These are phyloP conservation scores for Oreochromis grahami DNA, from an alignment of 2,797 vertebrate genomes.

Conservation along the genomic window DNA sequence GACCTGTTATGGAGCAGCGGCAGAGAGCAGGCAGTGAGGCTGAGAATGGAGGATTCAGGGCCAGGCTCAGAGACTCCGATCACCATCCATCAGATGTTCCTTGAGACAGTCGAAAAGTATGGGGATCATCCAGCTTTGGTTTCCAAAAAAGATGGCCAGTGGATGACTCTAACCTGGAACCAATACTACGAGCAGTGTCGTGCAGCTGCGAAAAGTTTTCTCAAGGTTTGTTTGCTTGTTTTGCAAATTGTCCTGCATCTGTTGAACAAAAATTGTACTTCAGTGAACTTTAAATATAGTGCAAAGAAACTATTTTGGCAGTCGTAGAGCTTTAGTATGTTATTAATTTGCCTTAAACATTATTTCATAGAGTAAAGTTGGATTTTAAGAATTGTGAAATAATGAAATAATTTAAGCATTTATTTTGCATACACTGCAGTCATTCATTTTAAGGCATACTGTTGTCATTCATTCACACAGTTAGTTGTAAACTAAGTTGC, in stretches of 20 bases:
- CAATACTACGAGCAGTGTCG: conserved; percentile 75
- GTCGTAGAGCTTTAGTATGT: neutral
- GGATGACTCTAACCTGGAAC: conserved; percentile 66
- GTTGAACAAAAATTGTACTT: neutral
- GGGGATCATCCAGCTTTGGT: conserved; percentile 65
- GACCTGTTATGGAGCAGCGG: conserved; percentile 64
- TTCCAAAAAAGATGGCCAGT: conserved; percentile 56
- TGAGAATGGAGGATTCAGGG: conserved; percentile 70
- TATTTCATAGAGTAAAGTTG: neutral
- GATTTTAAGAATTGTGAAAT: neutral
- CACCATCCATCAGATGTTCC: conserved; percentile 77
- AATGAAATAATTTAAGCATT: neutral
- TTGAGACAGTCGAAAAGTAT: conserved; percentile 54
- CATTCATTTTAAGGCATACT: neutral
- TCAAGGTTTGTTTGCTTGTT: conserved; percentile 68
- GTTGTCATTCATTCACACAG: neutral
- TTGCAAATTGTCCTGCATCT: neutral
- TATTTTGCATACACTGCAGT: neutral
- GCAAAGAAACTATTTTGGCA: neutral
- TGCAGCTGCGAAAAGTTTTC: conserved; percentile 78
- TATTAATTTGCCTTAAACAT: neutral
- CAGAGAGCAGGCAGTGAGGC: conserved; percentile 63
- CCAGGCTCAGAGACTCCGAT: conserved; percentile 62
- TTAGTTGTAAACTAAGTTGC: neutral
- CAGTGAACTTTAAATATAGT: neutral